phyloP scores from a whole-genome alignment of 1,140 invertebrate genomes.

The Heliconius himera region DNA sequence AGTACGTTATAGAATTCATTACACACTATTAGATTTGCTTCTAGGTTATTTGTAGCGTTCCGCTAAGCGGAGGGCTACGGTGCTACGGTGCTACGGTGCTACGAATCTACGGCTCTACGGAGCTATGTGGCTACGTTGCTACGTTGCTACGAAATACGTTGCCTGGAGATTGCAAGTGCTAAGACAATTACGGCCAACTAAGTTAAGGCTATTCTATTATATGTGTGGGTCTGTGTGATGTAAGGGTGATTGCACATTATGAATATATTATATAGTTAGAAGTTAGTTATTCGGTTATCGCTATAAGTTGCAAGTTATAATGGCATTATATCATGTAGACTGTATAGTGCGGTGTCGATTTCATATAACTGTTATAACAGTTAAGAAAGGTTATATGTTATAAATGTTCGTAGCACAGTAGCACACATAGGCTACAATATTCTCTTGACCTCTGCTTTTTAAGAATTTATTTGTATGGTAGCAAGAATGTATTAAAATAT shows the following conservation, averaged over 20 bases:
- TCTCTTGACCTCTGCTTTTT: too few species aligned
- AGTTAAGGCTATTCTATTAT: constrained; percentile 28
- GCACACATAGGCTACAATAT: too few species aligned
- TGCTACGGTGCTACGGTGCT: constrained; percentile 20
- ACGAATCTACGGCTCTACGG: background rate
- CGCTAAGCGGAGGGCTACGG: constrained; percentile 26
- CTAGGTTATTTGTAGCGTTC: constrained; percentile 35
- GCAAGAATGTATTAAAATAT: too few species aligned
- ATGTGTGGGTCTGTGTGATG: constrained; percentile 7
- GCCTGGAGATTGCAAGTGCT: constrained; percentile 32
- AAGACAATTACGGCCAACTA: constrained; percentile 37
- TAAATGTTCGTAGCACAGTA: too few species aligned
- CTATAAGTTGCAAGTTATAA: background rate
- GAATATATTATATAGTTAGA: constrained; percentile 8
- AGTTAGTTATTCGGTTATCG: background rate
- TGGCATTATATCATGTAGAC: background rate
- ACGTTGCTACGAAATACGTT: constrained; percentile 36
- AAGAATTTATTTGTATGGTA: too few species aligned
- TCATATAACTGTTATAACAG: background rate
- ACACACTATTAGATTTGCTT: constrained; percentile 39
- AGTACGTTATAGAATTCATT: constrained; percentile 38
- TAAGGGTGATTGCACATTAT: constrained; percentile 14
- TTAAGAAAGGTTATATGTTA: background rate
- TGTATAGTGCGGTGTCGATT: background rate
- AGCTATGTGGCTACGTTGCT: background rate